Evolutionary conservation across 2,888 invertebrate genomes (phyloP), one percentile per base, ranked within the genome.

Genomic region (Tipula unca): DNA sequence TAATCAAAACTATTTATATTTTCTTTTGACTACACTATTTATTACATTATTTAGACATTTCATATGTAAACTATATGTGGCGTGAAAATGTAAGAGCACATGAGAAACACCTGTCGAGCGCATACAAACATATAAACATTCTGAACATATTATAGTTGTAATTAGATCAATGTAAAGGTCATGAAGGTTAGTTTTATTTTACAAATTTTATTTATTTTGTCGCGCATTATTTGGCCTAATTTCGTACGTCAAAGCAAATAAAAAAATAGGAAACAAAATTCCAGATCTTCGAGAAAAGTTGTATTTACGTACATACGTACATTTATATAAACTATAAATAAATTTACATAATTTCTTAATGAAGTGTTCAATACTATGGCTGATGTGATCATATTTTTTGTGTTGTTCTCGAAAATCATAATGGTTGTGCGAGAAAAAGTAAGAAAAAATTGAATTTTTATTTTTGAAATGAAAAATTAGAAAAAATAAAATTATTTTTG

Each of bases 121-220:
- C 39, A 17, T 10, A 69, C 25, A 69, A 69, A 69, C 69, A 69
- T 69, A 69, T 25, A 69, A 6, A 69, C 69, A 69, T 25, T 25
- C 69, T 25, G 25, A 69, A 69, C n/a, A n/a, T n/a, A n/a, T n/a
- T n/a, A n/a, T 4, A 13, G 69, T 25, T 69, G 69, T 69, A 69
- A 69, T 69, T 69, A 69, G 69, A 69, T 69, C 69, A 69, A 69
- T 69, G 69, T 69, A 69, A 69, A 69, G 69, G 69, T 69, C 69
- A 25, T 25, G 69, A 69, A 69, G 69, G 69, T 69, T 69, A 69
- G 69, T 69, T 69, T 69, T 69, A 25, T 69, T 69, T 48, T 48
- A 25, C 25, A 69, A 48, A 48, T 48, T 6, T n/a, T 25, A 1
- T 54, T 6, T 20, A 54, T 6, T n/a, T 69, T 20, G 25, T 25